Base-by-base conservation (phyloP, 1,140 invertebrate genomes). In the Saccostrea cuccullata region DNA sequence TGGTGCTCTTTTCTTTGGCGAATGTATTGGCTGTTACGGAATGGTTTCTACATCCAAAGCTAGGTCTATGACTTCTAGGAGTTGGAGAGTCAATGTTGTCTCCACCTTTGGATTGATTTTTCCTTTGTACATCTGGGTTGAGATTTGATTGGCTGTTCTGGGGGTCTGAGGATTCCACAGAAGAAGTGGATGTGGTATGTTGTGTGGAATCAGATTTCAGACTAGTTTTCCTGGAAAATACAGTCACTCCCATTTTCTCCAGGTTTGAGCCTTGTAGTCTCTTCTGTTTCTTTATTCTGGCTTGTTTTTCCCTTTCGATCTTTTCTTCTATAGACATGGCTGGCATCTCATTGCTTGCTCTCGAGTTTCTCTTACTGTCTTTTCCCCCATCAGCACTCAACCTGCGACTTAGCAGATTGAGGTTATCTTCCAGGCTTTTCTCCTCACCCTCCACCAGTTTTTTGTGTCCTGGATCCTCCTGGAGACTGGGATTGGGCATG, bases 161-260 rank as follows among this genome's bases (percentile, higher is more conserved):
- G 60, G 55, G 36, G n/a, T 60, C 17, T 60, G 40, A 55, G 56
- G 56, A 73, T 9, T 60, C 82, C 20, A 15, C 56, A 55, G 47
- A 56, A 26, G 82, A 60, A 82, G 70, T 36, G 17, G 55, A 20
- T 84, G 56, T 55, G 83, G 58, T 9, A 8, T 83, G 26, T 36
- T 60, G 23, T 26, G 15, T 83, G 55, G 58, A 82, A 23, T 82
- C 67, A 4, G 86, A 87, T n/a, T 82, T 55, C 30, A 77, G 2
- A 30, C 82, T 84, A 1, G 23, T 9, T 70, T 87, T 84, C 17
- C 60, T 84, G 9, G 30, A 55, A 23, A 40, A 40, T 55, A 82
- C 55, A 23, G 73, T 9, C 56, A 87, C 73, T 82, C 86, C 86
- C 47, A 87, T 82, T 82, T 87, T 87, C 23, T 82, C 86, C 17